Conservation (phyloP, 2,113 vertebrate genomes). For the Sprattus sprattus region DNA sequence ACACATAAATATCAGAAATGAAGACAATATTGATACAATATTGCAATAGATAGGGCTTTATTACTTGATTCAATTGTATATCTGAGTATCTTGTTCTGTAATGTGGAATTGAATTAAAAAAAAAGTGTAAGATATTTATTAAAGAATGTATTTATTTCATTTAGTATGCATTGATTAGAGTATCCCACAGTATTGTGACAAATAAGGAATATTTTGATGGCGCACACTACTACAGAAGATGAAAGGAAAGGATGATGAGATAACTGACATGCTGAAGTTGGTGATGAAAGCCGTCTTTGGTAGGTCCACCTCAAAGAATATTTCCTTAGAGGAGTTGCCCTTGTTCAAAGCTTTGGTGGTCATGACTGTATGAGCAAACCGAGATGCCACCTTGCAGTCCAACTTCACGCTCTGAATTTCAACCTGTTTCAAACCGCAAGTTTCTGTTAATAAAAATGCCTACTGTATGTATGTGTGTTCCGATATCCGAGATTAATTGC, state of each 20-base stretch:
- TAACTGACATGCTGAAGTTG: slow-evolving; percentile 91
- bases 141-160: too few species aligned
- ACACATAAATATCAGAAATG: not conserved
- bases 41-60: not conserved
- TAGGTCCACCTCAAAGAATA: slow-evolving; percentile 86
- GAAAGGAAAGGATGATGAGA: not conserved
- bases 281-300: slow-evolving; percentile 94
- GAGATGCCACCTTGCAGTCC: slow-evolving; percentile 81
- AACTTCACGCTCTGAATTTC: slow-evolving; percentile 77
- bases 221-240: not conserved
- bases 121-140: too few species aligned
- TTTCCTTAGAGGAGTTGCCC: slow-evolving; percentile 77
- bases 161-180: too few species aligned
- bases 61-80: not conserved
- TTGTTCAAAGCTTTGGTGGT: slow-evolving; percentile 84
- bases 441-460: not conserved
- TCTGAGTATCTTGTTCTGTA: too few species aligned
- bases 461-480: not conserved
- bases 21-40: not conserved
- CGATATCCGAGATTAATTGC: too few species aligned
- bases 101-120: too few species aligned
- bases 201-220: not conserved
- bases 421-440: slow-evolving; percentile 47
- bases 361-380: slow-evolving; percentile 88
- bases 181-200: not conserved